A percentile compares a stretch with the other conserved stretches of the same genome.
Evolutionary conservation across 2,888 invertebrate genomes (phyloP).

Genomic region (Silvanus unidentatus): DNA sequence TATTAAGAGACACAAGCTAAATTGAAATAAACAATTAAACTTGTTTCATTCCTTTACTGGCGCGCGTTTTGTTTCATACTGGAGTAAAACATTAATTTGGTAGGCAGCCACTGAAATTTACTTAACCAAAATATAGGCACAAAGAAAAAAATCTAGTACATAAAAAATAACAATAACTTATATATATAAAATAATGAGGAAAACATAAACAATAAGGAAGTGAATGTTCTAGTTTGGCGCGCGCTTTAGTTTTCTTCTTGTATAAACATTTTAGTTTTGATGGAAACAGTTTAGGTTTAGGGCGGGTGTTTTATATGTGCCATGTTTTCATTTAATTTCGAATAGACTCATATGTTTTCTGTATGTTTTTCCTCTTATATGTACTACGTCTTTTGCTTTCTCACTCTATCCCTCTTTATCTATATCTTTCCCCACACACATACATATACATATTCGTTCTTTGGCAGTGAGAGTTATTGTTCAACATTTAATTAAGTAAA

Average conservation of each 20-base stretch:
- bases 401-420: too few relatives aligned
- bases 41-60: slow-evolving; percentile 25
- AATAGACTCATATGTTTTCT: slow-evolving; percentile 1
- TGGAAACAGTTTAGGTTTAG: neutral
- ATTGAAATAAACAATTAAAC: slow-evolving; percentile 38
- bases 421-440: neutral
- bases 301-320: neutral
- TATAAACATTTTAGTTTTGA: slow-evolving; percentile 1
- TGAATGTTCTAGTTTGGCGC: too few relatives aligned
- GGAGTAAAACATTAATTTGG: slow-evolving; percentile 18
- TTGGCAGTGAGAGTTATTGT: slow-evolving; percentile 7
- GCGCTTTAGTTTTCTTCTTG: too few relatives aligned
- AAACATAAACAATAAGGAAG: too few relatives aligned
- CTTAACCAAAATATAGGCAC: slow-evolving; percentile 1
- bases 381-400: too few relatives aligned
- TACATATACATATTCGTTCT: neutral
- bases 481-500: slow-evolving; percentile 10
- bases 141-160: neutral
- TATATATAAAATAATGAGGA: too few relatives aligned
- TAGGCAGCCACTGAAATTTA: slow-evolving; percentile 19
- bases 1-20: slow-evolving; percentile 35
- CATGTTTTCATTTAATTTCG: slow-evolving; percentile 2
- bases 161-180: too few relatives aligned
- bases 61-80: neutral
- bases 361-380: too few relatives aligned